phyloP scores from a whole-genome alignment of 2,888 invertebrate species.

The Arge pagana region DNA sequence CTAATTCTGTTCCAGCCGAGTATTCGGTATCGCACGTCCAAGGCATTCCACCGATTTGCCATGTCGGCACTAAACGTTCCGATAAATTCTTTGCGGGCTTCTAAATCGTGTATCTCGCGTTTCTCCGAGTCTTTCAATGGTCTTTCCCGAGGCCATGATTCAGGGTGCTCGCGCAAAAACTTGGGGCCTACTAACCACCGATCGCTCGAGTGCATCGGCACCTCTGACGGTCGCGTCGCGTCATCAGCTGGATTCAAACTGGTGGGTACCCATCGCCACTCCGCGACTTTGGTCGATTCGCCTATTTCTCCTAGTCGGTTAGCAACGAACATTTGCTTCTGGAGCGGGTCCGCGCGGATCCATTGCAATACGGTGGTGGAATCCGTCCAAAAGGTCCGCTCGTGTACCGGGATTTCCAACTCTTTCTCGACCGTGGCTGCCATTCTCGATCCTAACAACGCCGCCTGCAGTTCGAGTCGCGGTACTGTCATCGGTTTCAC shows the following conservation, averaged over 20 bases:
- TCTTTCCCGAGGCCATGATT: too few relatives aligned
- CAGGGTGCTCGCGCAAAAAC: too few relatives aligned
- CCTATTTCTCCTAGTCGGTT: conserved; percentile 35
- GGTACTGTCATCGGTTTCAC: conserved; percentile 24
- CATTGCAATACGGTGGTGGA: conserved; percentile 31
- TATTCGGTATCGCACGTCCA: too few relatives aligned
- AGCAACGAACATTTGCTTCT: conserved; percentile 27
- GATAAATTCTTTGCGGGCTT: too few relatives aligned
- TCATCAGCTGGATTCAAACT: conserved; percentile 34
- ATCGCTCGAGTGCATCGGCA: too few relatives aligned
- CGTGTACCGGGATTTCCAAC: conserved; percentile 18
- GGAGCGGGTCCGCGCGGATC: conserved; percentile 28
- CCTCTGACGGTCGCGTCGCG: conserved; percentile 23
- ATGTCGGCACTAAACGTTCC: too few relatives aligned
- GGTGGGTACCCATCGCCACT: conserved; percentile 34
- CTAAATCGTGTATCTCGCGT: too few relatives aligned
- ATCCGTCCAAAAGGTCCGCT: conserved; percentile 27
- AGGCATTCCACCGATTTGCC: too few relatives aligned
- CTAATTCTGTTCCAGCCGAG: too few relatives aligned
- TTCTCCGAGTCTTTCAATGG: too few relatives aligned
- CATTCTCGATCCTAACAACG: conserved; percentile 25
- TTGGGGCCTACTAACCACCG: conserved; percentile 26
- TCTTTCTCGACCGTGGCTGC: conserved; percentile 19
- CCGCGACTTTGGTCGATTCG: conserved; percentile 26
- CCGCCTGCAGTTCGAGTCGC: conserved; percentile 29